Evolutionary conservation across 2,113 vertebrate genomes (phyloP).

Genomic region (Mustelus asterias): DNA sequence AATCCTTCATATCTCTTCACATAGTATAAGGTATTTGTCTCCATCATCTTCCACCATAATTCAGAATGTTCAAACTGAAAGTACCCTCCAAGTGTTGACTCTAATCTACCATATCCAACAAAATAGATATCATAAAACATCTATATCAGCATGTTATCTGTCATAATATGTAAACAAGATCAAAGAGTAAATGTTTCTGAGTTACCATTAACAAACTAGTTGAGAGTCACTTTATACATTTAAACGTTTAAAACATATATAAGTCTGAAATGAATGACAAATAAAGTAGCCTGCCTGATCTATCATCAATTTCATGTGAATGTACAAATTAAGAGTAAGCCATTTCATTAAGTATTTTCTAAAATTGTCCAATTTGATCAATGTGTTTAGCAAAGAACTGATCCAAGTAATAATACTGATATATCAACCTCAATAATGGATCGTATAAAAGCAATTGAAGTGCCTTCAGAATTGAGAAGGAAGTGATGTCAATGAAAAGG

Average conservation of each 20-base stretch:
- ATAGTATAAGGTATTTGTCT: neutral
- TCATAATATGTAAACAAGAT: neutral
- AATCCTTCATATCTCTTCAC: neutral
- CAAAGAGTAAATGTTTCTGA: neutral
- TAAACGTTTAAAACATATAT: neutral
- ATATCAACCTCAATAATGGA: too few species aligned
- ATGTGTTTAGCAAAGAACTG: too few species aligned
- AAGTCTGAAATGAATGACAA: neutral
- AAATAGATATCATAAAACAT: neutral
- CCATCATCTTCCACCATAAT: neutral
- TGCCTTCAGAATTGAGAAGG: too few species aligned
- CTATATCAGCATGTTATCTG: neutral
- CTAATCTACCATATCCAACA: neutral
- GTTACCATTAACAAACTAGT: neutral
- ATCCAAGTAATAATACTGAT: too few species aligned
- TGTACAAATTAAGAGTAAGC: too few species aligned
- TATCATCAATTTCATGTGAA: neutral
- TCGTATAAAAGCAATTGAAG: too few species aligned
- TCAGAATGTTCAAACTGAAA: neutral
- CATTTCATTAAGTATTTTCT: neutral
- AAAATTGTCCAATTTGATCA: neutral
- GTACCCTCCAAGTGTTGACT: neutral
- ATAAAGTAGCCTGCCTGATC: neutral
- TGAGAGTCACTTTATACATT: neutral
- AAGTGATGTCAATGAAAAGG: too few species aligned